Percentiles rank a stretch among this genome's conserved stretches.
Conservation (phyloP, 2,888 invertebrate genomes). For the Ichneumoninae sp. region DNA sequence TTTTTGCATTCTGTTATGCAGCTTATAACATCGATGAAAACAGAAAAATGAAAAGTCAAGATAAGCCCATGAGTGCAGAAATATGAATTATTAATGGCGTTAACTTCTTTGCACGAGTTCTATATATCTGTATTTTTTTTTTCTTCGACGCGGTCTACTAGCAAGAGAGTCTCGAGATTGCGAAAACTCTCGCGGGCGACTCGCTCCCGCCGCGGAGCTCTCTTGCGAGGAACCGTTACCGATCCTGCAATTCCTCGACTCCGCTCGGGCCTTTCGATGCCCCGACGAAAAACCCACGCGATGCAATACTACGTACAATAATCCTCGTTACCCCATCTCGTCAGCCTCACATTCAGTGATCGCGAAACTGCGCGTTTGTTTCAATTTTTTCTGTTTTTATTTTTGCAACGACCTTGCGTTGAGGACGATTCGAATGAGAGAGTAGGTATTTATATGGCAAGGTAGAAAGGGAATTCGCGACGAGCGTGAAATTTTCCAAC, state of each 20-base stretch:
- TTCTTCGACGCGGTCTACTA: constrained; percentile 51
- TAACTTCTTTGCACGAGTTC: constrained; percentile 27
- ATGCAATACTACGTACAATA: constrained; percentile 11
- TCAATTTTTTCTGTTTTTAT: not conserved
- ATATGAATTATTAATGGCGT: constrained; percentile 56
- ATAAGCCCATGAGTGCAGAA: constrained; percentile 3
- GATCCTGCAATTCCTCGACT: constrained; percentile 64
- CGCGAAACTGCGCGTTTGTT: not conserved
- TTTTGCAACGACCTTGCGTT: not conserved
- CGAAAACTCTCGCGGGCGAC: constrained; percentile 58
- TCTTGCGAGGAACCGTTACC: constrained; percentile 63
- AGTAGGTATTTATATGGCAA: too few relatives aligned
- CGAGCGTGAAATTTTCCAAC: too few relatives aligned
- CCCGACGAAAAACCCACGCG: constrained; percentile 59
- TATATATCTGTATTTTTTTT: constrained; percentile 16
- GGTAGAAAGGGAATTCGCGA: too few relatives aligned
- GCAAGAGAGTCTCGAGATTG: constrained; percentile 50
- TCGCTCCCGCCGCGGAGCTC: constrained; percentile 39
- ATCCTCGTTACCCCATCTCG: constrained; percentile 13
- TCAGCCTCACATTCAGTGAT: not conserved
- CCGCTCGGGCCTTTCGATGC: constrained; percentile 56
- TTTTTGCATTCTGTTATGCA: not conserved
- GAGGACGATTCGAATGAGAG: too few relatives aligned
- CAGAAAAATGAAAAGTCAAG: not conserved
- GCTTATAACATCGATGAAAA: not conserved